phyloP scores from a whole-genome alignment of 2,113 vertebrate genomes.

The Ceratotherium simum region DNA sequence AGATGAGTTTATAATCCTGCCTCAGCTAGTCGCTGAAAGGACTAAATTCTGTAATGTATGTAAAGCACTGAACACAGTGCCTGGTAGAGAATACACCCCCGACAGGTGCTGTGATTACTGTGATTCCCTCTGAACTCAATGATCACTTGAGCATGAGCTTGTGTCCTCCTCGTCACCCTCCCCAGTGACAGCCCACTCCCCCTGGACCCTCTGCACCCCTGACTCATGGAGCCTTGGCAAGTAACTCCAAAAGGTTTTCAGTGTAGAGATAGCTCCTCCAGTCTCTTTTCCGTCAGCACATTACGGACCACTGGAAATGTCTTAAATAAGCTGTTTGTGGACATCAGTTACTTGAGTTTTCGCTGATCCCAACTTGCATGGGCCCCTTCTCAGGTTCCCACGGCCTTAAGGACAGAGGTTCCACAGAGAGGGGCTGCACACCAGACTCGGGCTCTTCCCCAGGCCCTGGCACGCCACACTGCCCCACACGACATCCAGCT shows the following conservation, averaged over 20 bases:
- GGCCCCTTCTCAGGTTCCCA: background rate
- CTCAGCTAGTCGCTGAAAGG: background rate
- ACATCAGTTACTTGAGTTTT: background rate
- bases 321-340: background rate
- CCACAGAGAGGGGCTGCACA: background rate
- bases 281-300: accelerated
- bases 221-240: background rate
- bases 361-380: accelerated
- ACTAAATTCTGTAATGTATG: no score
- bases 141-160: background rate
- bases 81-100: background rate
- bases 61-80: background rate
- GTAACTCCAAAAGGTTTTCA: background rate
- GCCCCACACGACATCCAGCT: accelerated
- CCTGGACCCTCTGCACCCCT: background rate
- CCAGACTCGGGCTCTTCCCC: background rate
- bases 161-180: background rate
- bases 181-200: background rate
- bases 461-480: accelerated
- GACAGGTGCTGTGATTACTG: background rate
- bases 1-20: background rate
- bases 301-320: background rate
- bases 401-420: background rate
- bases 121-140: background rate
- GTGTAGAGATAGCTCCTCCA: background rate